These are phyloP conservation scores for Polyergus mexicanus DNA, from an alignment of 1,140 invertebrate species.

Conservation along the genomic window DNA sequence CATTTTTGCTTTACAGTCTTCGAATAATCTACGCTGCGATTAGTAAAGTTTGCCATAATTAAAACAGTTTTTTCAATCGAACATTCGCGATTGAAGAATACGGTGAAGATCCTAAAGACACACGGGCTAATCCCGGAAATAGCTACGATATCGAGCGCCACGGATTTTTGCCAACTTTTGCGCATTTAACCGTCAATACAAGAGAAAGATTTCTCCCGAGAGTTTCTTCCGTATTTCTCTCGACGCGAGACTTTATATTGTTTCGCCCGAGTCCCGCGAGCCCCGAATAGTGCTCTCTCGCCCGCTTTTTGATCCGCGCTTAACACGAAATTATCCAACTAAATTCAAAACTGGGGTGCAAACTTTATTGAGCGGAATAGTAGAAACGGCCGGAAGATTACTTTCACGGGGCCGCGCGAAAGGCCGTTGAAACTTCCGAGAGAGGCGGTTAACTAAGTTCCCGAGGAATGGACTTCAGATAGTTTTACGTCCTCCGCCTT, in stretches of 20 bases:
- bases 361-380: slow-evolving; percentile 78
- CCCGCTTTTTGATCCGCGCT: slow-evolving; percentile 51
- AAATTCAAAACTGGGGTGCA: slow-evolving; percentile 81
- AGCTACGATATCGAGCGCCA: background rate
- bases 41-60: background rate
- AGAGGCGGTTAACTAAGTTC: slow-evolving; percentile 81
- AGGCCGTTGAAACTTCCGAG: slow-evolving; percentile 81
- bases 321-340: slow-evolving; percentile 72
- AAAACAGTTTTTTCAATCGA: too few relatives aligned
- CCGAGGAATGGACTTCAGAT: slow-evolving; percentile 72
- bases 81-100: background rate
- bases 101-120: background rate
- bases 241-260: slow-evolving; percentile 32
- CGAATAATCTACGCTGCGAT: background rate
- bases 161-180: slow-evolving; percentile 30
- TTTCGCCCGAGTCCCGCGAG: slow-evolving; percentile 36
- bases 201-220: slow-evolving; percentile 48
- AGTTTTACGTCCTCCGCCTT: slow-evolving; percentile 67
- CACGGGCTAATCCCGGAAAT: background rate
- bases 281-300: slow-evolving; percentile 3
- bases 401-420: slow-evolving; percentile 65
- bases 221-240: slow-evolving; percentile 35
- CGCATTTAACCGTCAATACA: slow-evolving; percentile 28
- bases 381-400: slow-evolving; percentile 77
- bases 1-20: background rate